phyloP scores from a whole-genome alignment of 2,797 vertebrate species.

The Phrynocephalus guinanensis region DNA sequence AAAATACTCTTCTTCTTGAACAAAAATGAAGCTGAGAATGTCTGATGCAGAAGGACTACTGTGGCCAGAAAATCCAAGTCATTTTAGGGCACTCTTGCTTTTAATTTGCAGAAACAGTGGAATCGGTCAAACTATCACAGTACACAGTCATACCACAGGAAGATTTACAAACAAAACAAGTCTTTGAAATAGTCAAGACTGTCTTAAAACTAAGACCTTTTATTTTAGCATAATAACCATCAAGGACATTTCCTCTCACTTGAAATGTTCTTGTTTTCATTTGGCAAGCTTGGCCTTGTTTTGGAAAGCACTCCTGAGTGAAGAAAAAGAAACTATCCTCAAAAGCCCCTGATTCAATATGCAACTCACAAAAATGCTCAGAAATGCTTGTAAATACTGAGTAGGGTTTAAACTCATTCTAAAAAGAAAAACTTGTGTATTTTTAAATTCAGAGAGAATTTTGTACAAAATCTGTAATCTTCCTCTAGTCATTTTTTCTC shows the following conservation, averaged over 20 bases:
- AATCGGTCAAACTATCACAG: background rate
- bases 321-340: constrained; percentile 21
- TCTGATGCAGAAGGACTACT: background rate
- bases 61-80: constrained; percentile 2
- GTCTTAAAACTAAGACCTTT: background rate
- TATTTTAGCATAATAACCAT: background rate
- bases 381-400: background rate
- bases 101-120: background rate
- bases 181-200: fast-evolving
- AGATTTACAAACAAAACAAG: background rate
- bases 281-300: constrained; percentile 20
- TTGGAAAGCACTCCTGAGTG: constrained; percentile 34
- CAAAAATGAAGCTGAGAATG: background rate
- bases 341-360: constrained; percentile 42
- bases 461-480: constrained; percentile 31
- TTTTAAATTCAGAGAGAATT: constrained; percentile 23
- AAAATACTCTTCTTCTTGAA: background rate
- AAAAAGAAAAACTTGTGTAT: background rate
- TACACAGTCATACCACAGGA: background rate
- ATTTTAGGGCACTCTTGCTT: background rate
- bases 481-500: constrained; percentile 43
- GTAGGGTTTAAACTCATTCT: background rate
- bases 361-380: constrained; percentile 29
- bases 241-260: constrained; percentile 7
- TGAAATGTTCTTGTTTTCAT: constrained; percentile 34